phyloP scores from a whole-genome alignment of 2,797 vertebrate species.

The Macrochelys suwanniensis region DNA sequence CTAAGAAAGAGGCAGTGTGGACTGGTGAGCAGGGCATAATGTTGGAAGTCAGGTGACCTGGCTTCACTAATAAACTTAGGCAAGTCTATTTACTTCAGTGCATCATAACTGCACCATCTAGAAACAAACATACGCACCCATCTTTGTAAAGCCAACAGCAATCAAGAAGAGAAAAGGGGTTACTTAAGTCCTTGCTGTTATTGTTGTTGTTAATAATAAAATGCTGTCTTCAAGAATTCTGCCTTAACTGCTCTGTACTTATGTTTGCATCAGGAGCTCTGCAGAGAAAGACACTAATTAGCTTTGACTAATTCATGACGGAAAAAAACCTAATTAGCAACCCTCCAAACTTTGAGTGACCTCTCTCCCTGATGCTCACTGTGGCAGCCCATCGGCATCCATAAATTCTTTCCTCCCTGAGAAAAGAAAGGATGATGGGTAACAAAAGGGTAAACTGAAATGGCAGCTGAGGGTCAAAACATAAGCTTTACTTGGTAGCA shows the following conservation, averaged over 20 bases:
- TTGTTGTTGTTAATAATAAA: neutral
- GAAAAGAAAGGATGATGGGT: slow-evolving; percentile 17
- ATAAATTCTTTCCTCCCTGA: slow-evolving; percentile 8
- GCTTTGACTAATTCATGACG: slow-evolving; percentile 69
- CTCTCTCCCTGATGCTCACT: neutral
- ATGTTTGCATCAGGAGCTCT: slow-evolving; percentile 37
- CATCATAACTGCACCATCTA: neutral
- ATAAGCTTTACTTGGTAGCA: neutral
- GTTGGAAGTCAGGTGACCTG: too few relatives aligned
- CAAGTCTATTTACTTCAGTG: neutral
- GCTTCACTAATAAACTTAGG: slow-evolving; percentile 18
- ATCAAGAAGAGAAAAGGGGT: neutral
- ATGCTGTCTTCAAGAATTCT: slow-evolving; percentile 23
- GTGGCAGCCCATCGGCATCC: neutral
- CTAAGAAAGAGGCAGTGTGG: neutral
- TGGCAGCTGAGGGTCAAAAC: neutral
- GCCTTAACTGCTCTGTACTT: slow-evolving; percentile 19
- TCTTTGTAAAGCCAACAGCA: neutral
- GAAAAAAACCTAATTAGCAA: slow-evolving; percentile 64
- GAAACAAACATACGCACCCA: slow-evolving; percentile 24
- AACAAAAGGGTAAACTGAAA: slow-evolving; percentile 21
- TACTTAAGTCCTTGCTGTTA: rapidly evolving
- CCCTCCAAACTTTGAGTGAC: slow-evolving; percentile 63
- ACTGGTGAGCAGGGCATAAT: neutral
- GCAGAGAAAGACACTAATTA: slow-evolving; percentile 56